These are phyloP conservation scores for Mylabris sibirica DNA, from an alignment of 2,888 invertebrate species.

Conservation along the genomic window DNA sequence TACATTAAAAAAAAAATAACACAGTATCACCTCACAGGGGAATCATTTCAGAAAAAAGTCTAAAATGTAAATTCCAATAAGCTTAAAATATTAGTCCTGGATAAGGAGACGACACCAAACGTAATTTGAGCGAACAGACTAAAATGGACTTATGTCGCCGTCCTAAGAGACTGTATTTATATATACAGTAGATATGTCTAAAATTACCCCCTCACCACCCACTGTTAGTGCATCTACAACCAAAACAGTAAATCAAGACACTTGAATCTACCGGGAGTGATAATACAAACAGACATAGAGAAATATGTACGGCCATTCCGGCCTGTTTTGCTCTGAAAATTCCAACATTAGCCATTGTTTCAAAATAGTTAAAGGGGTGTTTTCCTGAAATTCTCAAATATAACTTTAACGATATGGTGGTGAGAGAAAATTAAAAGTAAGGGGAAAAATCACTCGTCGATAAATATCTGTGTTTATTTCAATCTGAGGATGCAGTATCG, in stretches of 20 bases:
- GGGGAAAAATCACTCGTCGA: background rate
- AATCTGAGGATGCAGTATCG: slow-evolving; percentile 36
- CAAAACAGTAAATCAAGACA: slow-evolving; percentile 50
- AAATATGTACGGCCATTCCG: slow-evolving; percentile 47
- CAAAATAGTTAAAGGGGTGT: slow-evolving; percentile 42
- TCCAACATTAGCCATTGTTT: slow-evolving; percentile 43
- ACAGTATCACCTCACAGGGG: slow-evolving; percentile 21
- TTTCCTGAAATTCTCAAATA: background rate
- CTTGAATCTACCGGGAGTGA: slow-evolving; percentile 52
- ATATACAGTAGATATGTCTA: slow-evolving; percentile 34
- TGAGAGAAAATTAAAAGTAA: background rate
- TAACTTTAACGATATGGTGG: background rate
- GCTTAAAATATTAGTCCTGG: slow-evolving; percentile 32
- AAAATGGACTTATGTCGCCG: slow-evolving; percentile 33
- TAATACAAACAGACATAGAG: slow-evolving; percentile 50
- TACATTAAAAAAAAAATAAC: slow-evolving; percentile 20
- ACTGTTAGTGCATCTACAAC: slow-evolving; percentile 34
- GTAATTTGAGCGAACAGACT: slow-evolving; percentile 29
- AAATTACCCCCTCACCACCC: slow-evolving; percentile 14
- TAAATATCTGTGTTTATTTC: slow-evolving; percentile 27
- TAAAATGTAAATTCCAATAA: slow-evolving; percentile 36
- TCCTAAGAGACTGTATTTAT: slow-evolving; percentile 39
- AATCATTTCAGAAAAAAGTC: slow-evolving; percentile 16
- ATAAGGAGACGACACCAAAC: slow-evolving; percentile 30
- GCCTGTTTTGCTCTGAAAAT: slow-evolving; percentile 43